A percentile compares a stretch with the other conserved stretches of the same genome.
phyloP scores from a whole-genome alignment of 2,113 vertebrate species.

The Eonycteris spelaea region DNA sequence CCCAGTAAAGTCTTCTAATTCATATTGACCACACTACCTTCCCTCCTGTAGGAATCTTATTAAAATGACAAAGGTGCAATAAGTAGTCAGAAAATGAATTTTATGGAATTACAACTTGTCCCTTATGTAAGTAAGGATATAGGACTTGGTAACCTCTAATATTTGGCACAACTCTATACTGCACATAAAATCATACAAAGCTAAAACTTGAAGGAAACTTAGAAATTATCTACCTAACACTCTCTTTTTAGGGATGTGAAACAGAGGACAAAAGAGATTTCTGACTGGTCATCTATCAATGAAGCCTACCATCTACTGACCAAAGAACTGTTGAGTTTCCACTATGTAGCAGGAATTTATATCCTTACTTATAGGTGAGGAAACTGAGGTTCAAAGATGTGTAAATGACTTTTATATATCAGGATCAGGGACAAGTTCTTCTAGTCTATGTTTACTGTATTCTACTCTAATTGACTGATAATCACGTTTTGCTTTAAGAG shows the following conservation, averaged over 20 bases:
- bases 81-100: not conserved
- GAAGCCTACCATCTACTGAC: not conserved
- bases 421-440: not conserved
- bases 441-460: not conserved
- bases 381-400: not conserved
- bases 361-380: not conserved
- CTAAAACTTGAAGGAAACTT: not conserved
- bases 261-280: not conserved
- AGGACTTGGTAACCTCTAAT: not conserved
- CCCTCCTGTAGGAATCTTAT: not conserved
- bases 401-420: not conserved
- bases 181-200: not conserved
- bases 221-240: not conserved
- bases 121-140: not conserved
- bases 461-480: not conserved
- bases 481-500: constrained; percentile 3
- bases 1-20: not conserved
- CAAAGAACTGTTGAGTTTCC: not conserved
- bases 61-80: not conserved
- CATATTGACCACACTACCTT: not conserved
- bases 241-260: not conserved
- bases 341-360: not conserved
- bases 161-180: not conserved
- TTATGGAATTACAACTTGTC: not conserved
- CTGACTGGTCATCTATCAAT: not conserved